Evolutionary conservation across 1,140 invertebrate genomes (phyloP), one percentile per base, ranked within the genome.

Genomic region (Lerema accius): DNA sequence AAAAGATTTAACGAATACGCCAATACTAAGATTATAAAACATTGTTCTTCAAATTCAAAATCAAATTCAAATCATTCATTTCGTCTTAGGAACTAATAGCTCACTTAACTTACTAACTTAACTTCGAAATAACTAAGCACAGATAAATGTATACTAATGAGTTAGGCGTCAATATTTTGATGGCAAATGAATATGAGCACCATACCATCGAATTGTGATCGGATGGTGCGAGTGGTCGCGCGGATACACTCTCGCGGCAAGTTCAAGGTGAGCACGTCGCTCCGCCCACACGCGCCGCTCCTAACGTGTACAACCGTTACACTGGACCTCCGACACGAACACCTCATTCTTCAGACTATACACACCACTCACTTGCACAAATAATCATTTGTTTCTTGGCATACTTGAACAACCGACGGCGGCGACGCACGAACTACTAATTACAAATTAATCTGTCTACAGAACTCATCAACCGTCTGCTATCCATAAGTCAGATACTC

Each of bases 221-320:
- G 73, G 63, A 53, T 65, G 53, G 65, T 46, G 58, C 42, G 63
- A 51, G 65, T 56, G 39, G 58, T 64, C 65, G 73, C 68, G 65
- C 74, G 77, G 70, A 64, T 66, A 61, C 69, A 43, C 51, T 73
- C 77, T 76, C 78, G 71, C 80, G 82, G 82, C 87, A 90, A 90
- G 87, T 88, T 90, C 85, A 90, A 88, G 85, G 87, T 84, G 80
- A 90, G 78, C 84, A 73, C 86, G 82, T 89, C 82, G 77, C 84
- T 82, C 83, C 84, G 80, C 86, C 84, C 84, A 86, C 85, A 69
- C 84, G 73, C 77, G 84, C 80, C 80, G 82, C 83, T 80, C 78
- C 81, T 73, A 80, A 60, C 67, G 71, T 67, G 53, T 75, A 76
- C 76, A 76, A 87, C 86, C 83, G 86, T 87, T 89, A 79, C 73